Evolutionary conservation across 1,140 invertebrate species (phyloP).

Genomic region (Dryas iulia): DNA sequence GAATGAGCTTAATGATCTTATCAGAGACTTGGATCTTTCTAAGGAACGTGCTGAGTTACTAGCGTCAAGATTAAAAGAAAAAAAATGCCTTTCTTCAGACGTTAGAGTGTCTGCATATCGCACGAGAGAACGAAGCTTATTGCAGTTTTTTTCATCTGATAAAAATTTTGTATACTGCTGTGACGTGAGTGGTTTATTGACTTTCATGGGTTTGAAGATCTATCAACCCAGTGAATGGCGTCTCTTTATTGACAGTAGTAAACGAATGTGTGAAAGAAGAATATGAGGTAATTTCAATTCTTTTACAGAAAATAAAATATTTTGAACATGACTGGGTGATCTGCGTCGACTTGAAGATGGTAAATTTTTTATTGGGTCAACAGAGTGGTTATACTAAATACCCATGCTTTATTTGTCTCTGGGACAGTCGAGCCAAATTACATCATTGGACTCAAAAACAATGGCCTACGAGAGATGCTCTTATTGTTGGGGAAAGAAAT

Average conservation of each 20-base stretch:
- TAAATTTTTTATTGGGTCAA: constrained; percentile 14
- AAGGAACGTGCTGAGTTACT: too few relatives aligned
- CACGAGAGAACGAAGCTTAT: too few relatives aligned
- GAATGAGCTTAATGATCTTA: too few relatives aligned
- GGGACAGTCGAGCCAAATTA: neutral
- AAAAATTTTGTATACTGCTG: too few relatives aligned
- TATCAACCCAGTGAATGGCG: neutral
- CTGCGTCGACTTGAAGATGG: constrained; percentile 28
- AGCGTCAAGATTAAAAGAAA: too few relatives aligned
- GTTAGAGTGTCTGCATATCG: too few relatives aligned
- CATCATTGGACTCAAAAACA: neutral
- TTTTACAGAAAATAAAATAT: constrained; percentile 19
- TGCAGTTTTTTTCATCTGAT: too few relatives aligned
- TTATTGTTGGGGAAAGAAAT: too few relatives aligned
- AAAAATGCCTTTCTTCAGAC: too few relatives aligned
- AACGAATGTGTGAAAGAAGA: constrained; percentile 17
- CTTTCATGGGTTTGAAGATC: neutral
- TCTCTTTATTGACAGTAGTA: neutral
- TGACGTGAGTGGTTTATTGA: too few relatives aligned
- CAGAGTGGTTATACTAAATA: constrained; percentile 21
- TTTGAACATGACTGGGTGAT: constrained; percentile 5
- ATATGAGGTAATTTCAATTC: neutral
- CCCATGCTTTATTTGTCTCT: constrained; percentile 9
- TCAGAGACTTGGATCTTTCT: too few relatives aligned
- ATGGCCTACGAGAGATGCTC: too few relatives aligned